phyloP scores from a whole-genome alignment of 2,113 vertebrate species.

The Pseudopipra pipra region DNA sequence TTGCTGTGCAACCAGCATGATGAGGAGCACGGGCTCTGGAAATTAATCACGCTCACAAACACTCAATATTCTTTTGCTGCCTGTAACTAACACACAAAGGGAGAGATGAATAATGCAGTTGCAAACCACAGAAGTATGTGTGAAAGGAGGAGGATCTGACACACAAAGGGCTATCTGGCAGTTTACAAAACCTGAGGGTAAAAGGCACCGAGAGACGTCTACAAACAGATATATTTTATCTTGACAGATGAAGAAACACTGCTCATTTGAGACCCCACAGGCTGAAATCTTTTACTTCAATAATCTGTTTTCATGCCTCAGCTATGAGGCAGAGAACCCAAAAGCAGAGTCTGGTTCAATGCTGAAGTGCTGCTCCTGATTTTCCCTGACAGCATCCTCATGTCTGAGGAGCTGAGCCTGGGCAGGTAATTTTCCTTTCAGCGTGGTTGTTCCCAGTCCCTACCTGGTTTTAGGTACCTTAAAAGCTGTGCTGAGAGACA shows the following conservation, averaged over 20 bases:
- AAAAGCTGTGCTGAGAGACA: background rate
- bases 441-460: background rate
- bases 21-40: background rate
- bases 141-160: constrained; percentile 23
- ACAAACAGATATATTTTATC: constrained; percentile 33
- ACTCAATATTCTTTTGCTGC: background rate
- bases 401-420: accelerated
- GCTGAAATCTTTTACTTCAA: constrained; percentile 2
- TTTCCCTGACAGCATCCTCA: background rate
- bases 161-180: constrained; percentile 22
- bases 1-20: constrained; percentile 38
- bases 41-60: constrained; percentile 29
- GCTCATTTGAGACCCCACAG: constrained; percentile 4
- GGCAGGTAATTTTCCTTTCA: background rate
- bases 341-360: background rate
- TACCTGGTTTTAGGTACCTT: background rate
- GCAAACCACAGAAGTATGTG: constrained; percentile 5
- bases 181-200: constrained; percentile 20
- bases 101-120: constrained; percentile 8
- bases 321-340: background rate
- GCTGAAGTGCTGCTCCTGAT: background rate
- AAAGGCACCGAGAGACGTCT: background rate
- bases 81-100: background rate
- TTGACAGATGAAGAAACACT: constrained; percentile 29
- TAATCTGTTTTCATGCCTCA: background rate